A percentile compares a stretch with the other conserved stretches of the same genome.
These are phyloP conservation scores for Rhogogaster chlorosoma DNA, from an alignment of 2,888 invertebrate genomes.

Conservation along the genomic window DNA sequence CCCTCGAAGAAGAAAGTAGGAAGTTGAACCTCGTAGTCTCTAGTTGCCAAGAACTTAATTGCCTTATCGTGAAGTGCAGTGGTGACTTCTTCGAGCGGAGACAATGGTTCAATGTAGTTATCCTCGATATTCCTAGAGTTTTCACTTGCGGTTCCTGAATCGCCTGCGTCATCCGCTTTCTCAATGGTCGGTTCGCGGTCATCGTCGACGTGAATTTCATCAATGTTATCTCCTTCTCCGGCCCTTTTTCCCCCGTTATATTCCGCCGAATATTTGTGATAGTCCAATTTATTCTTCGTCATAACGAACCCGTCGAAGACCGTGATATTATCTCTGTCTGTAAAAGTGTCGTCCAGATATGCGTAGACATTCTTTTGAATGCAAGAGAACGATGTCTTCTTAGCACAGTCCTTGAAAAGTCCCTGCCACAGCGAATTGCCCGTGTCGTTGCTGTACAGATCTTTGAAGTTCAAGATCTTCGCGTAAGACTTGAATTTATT, in stretches of 20 bases:
- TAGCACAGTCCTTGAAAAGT: constrained; percentile 86
- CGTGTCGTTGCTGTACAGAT: constrained; percentile 68
- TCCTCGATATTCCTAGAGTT: constrained; percentile 59
- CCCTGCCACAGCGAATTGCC: constrained; percentile 88
- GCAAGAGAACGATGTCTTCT: constrained; percentile 85
- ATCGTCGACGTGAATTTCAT: constrained; percentile 55
- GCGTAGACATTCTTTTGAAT: constrained; percentile 88
- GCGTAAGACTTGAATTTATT: constrained; percentile 70
- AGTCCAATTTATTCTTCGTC: constrained; percentile 83
- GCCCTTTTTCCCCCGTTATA: constrained; percentile 76
- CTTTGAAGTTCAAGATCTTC: constrained; percentile 70
- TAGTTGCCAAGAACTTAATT: constrained; percentile 87
- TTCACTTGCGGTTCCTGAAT: constrained; percentile 64
- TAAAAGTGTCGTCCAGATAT: constrained; percentile 85
- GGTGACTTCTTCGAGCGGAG: constrained; percentile 88
- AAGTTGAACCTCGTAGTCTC: constrained; percentile 86
- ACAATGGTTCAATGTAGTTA: constrained; percentile 63
- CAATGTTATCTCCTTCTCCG: constrained; percentile 68
- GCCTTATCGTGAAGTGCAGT: constrained; percentile 86
- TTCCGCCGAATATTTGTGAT: constrained; percentile 79
- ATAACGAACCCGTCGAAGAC: constrained; percentile 84
- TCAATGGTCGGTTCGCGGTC: constrained; percentile 67
- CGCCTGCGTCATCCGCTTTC: constrained; percentile 65
- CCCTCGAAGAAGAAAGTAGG: constrained; percentile 88
- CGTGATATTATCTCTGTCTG: constrained; percentile 83